phyloP scores from a whole-genome alignment of 2,888 invertebrate genomes.

The Chouioia cunea region DNA sequence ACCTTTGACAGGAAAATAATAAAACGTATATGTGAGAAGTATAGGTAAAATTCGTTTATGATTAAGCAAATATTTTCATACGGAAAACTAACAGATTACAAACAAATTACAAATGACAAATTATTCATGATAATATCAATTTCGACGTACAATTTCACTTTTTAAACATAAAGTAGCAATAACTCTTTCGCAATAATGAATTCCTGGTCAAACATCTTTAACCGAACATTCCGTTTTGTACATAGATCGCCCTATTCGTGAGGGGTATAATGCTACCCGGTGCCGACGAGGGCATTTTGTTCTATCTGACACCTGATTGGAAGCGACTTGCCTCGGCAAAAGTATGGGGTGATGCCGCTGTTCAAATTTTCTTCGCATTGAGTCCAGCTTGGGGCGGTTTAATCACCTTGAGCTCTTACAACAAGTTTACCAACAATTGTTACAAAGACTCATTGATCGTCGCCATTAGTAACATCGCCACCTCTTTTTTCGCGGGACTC shows the following conservation, averaged over 20 bases:
- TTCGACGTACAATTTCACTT: no score
- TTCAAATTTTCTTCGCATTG: constrained; percentile 89
- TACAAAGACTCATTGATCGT: constrained; percentile 84
- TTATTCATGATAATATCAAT: no score
- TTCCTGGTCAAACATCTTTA: neutral
- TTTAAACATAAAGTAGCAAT: no score
- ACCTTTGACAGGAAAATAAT: no score
- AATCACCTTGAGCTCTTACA: constrained; percentile 87
- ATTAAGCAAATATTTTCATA: no score
- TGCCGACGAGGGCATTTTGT: constrained; percentile 81
- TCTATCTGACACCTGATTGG: constrained; percentile 85
- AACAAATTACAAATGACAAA: no score
- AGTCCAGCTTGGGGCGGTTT: constrained; percentile 90
- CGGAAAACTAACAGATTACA: no score
- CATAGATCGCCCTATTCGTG: constrained; percentile 73
- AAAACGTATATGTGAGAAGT: no score
- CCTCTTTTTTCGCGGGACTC: constrained; percentile 85
- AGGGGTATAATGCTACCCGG: constrained; percentile 85
- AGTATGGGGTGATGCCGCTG: constrained; percentile 87
- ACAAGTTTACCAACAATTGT: constrained; percentile 86
- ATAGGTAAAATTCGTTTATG: no score
- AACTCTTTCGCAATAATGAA: no score
- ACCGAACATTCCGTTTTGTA: neutral
- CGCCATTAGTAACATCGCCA: constrained; percentile 81
- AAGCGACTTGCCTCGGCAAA: constrained; percentile 79